Conservation (phyloP, 2,113 vertebrate species). For the Ovis canadensis region DNA sequence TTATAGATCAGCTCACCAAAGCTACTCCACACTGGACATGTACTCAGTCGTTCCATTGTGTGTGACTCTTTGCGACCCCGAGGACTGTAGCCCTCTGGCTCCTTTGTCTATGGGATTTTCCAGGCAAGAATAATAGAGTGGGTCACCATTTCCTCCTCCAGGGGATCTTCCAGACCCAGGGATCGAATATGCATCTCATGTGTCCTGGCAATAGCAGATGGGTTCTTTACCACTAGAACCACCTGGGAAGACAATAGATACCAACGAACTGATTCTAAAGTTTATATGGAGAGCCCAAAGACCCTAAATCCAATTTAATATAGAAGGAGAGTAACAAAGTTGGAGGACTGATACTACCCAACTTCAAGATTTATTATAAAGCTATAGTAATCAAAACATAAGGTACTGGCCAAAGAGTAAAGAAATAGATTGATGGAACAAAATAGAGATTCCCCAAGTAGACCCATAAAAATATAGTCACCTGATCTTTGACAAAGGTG, state of each 20-base stretch:
- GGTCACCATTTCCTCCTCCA: neutral
- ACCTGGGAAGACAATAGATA: neutral
- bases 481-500: neutral
- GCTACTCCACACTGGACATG: neutral
- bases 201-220: neutral
- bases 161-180: neutral
- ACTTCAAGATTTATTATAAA: neutral
- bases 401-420: neutral
- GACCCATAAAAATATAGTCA: neutral
- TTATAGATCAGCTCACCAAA: neutral
- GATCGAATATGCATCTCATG: neutral
- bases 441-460: neutral
- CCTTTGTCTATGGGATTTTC: neutral
- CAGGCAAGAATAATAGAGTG: neutral
- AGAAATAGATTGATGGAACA: neutral
- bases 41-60: neutral
- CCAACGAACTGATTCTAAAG: neutral
- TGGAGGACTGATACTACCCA: neutral
- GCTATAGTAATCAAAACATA: neutral
- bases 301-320: neutral
- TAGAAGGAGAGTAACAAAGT: neutral
- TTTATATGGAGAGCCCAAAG: neutral
- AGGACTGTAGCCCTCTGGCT: neutral
- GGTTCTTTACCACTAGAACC: neutral
- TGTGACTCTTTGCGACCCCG: neutral